phyloP scores from a whole-genome alignment of 2,113 vertebrate species.

The Tachycineta bicolor region DNA sequence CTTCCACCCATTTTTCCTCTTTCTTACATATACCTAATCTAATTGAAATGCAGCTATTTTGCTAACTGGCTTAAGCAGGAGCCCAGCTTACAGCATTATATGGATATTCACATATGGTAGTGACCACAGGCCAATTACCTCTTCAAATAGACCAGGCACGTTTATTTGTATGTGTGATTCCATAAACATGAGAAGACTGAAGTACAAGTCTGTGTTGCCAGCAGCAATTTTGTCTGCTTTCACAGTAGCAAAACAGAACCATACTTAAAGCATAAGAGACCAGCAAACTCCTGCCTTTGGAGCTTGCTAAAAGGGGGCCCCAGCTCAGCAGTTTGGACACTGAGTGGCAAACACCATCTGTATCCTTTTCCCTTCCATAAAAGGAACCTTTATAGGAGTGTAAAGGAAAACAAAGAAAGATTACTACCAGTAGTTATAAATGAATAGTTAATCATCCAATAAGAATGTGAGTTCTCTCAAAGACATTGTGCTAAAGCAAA shows the following conservation, averaged over 20 bases:
- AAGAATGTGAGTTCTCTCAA: conserved; percentile 16
- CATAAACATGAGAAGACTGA: conserved; percentile 54
- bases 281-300: conserved; percentile 52
- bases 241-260: conserved; percentile 66
- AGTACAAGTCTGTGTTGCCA: conserved; percentile 44
- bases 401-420: conserved; percentile 68
- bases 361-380: conserved; percentile 75
- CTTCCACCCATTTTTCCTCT: background rate
- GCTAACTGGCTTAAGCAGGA: background rate
- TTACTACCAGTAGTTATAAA: conserved; percentile 46
- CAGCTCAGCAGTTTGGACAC: conserved; percentile 38
- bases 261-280: conserved; percentile 20
- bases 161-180: conserved; percentile 63
- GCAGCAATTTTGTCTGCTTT: conserved; percentile 58
- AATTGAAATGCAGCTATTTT: background rate
- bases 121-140: conserved; percentile 55
- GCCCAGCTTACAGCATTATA: background rate
- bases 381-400: conserved; percentile 67
- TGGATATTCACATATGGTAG: conserved; percentile 12
- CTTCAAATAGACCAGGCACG: conserved; percentile 27
- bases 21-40: background rate
- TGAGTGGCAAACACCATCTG: conserved; percentile 71
- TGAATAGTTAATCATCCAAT: conserved; percentile 50
- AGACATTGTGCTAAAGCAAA: background rate
- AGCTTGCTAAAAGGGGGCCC: conserved; percentile 43